Evolutionary conservation across 2,797 vertebrate species (phyloP), one percentile per base, ranked within the genome.

Genomic region (Knipowitschia caucasica): DNA sequence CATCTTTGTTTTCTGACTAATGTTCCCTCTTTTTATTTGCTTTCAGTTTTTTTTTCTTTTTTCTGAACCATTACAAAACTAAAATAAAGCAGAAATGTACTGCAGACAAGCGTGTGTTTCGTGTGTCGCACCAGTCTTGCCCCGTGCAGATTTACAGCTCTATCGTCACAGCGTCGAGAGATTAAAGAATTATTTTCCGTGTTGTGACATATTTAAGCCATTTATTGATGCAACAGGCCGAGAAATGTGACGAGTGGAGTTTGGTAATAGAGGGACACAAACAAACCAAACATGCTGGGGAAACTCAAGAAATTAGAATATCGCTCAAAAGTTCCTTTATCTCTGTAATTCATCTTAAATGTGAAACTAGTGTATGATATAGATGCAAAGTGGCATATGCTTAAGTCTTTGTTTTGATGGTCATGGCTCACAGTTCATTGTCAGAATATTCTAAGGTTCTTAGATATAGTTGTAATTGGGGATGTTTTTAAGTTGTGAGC

Each of bases 11-110:
- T 75, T 73, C 50, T 69, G 35, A 73, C 59, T 66, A 66, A 72
- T 76, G 72, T 71, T 71, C 73, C 45, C 36, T 72, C 59, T 83
- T 67, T 61, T 17, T 71, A n/a, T 82, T 71, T 59, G 1, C 56
- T 69, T 68, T 72, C 64, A 1, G 56, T 73, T 47, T 23, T 47
- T 36, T 53, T 33, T 62, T 73, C 43, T 23, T 47, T 36, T 53
- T 33, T 62, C 7, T 39, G 58, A 53, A 55, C 45, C 47, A 17
- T 65, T 50, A 63, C 73, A 60, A 72, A 62, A 64, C 57, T 58
- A 17, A 72, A 75, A 75, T 69, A 69, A 78, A 75, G 49, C 43
- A 35, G 64, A 74, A 59, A 56, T 42, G 43, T 57, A n/a, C 29
- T 4, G 18, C 17, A 12, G 24, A 18, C 64, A 47, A 34, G 21